Evolutionary conservation across 2,888 invertebrate species (phyloP), one percentile per base, ranked within the genome.

Genomic region (Heliconius ismenius): DNA sequence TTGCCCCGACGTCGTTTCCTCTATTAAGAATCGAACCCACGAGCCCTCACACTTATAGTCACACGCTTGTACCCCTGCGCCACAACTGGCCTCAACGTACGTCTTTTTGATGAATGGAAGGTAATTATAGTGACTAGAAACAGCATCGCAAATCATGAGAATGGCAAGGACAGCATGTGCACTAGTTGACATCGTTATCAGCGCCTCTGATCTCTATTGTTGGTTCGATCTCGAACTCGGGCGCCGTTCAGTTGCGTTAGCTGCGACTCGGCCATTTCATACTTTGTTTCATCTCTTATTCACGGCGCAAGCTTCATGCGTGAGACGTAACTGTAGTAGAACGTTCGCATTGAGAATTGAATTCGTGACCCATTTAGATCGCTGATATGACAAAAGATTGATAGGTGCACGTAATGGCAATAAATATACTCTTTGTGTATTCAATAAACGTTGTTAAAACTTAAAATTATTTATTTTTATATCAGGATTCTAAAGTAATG

Each of bases 91-190:
- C 15, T 21, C 49, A 49, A 49, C 90, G 90, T 91, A 91, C 84
- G 90, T 91, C 92, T 84, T 83, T 88, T 91, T 92, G 93, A 93
- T 91, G 88, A 92, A 92, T 91, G 89, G 90, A 86, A 85, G 85
- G 91, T 92, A 93, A 93, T 94, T 93, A 93, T 91, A 91, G 91
- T 86, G 89, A 91, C 91, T 93, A 91, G 91, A 92, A 70, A 91
- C 87, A 90, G 91, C 89, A 91, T 92, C 89, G 91, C 92, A 92
- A 91, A 92, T 92, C 92, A 92, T 92, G 93, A 89, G 92, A 93
- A 92, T 91, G 87, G 86, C 88, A 89, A 89, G 87, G 90, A 91
- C 91, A 90, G 89, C 86, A 89, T 86, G 76, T 67, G 86, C 87
- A 88, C 91, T 91, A 89, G 92, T 92, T 90, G 91, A 92, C 92